Percentiles rank a stretch among this genome's conserved stretches.
Conservation (phyloP, 2,888 invertebrate genomes). For the Cryptocephalus moraei region DNA sequence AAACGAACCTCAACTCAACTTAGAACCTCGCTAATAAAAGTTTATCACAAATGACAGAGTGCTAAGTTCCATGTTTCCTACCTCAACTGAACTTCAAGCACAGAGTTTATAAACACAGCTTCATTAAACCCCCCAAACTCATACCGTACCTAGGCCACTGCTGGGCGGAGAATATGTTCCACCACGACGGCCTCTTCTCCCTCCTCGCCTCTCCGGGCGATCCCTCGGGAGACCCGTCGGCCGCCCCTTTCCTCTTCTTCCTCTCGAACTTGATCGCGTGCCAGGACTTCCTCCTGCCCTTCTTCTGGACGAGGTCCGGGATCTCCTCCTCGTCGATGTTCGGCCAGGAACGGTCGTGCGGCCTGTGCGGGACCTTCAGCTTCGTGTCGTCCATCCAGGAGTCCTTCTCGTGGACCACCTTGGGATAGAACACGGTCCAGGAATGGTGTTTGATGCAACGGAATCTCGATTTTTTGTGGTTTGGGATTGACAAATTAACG, state of each 20-base stretch:
- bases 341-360: slow-evolving; percentile 24
- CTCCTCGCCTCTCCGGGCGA: slow-evolving; percentile 38
- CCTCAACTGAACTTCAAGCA: too few relatives aligned
- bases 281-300: slow-evolving; percentile 37
- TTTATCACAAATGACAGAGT: too few relatives aligned
- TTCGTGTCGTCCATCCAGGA: slow-evolving; percentile 30
- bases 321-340: slow-evolving; percentile 26
- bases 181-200: slow-evolving; percentile 76
- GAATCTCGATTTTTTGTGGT: too few relatives aligned
- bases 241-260: slow-evolving; percentile 34
- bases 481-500: too few relatives aligned
- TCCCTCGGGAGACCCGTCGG: slow-evolving; percentile 3
- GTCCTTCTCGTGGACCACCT: slow-evolving; percentile 32
- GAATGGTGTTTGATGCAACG: too few relatives aligned
- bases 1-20: too few relatives aligned
- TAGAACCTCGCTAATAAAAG: too few relatives aligned
- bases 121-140: slow-evolving; percentile 3
- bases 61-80: too few relatives aligned
- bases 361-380: slow-evolving; percentile 23
- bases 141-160: slow-evolving; percentile 54
- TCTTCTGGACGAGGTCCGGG: slow-evolving; percentile 30
- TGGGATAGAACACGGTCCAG: too few relatives aligned
- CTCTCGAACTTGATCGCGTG: slow-evolving; percentile 38
- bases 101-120: too few relatives aligned
- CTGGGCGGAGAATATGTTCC: slow-evolving; percentile 79